Base-by-base conservation (phyloP, 2,113 vertebrate species). In the Mormoops blainvillei region DNA sequence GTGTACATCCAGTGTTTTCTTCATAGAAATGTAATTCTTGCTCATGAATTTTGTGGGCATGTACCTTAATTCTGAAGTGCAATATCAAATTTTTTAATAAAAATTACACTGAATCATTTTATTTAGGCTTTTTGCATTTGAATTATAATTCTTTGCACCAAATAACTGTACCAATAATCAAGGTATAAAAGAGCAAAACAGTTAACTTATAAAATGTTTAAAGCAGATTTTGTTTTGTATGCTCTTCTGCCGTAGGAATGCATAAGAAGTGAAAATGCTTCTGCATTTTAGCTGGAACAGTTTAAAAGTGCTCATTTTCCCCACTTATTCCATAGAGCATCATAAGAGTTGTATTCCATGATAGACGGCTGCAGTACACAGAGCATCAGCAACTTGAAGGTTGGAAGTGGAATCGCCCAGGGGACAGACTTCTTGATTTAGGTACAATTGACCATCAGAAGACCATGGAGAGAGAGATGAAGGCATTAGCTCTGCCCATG, bases 391-490 rank as follows among this genome's bases (percentile, higher is more conserved):
- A 99, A 71, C 97, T 99, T 13, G 98, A 99, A 97, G 99, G 98
- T 13, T 99, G 99, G 99, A 99, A 98, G 96, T 99, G 99, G 99
- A 99, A 99, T 95, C 98, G 99, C 90, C 99, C 99, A 84, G 99
- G 99, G 92, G 99, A 99, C 96, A 98, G 98, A 94, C 98, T 99
- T 93, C 99, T 99, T 0, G 98, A 99, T 92, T 97, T 99, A 98
- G 99, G 99, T 99, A 98, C 8, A 52, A 7, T 50, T 9, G 41
- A 33, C 36, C 0, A 0, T 63, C 87, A 71, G 10, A 28, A 83
- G 71, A 31, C 36, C 70, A 2, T 9, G 41, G 70, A 82, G 74
- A 28, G n/a, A 33, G 15, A 61, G 5, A 31, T 3, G 18, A 70
- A 36, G 56, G 58, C 61, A 1, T n/a, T 12, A 56, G 63, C 58